phyloP scores from a whole-genome alignment of 2,888 invertebrate species.

The Lasius platythorax region DNA sequence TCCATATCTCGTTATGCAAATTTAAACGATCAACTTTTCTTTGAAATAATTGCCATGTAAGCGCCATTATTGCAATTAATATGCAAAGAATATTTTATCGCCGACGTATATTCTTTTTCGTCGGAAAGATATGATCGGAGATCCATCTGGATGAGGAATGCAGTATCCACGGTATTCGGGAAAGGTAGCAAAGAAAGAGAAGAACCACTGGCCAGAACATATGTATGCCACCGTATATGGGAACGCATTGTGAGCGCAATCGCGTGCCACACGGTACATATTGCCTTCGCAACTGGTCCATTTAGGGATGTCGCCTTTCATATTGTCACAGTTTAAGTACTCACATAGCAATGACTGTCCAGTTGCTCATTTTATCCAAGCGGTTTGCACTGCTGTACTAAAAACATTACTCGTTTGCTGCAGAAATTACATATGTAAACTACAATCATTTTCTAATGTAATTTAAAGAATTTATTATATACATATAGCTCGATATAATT shows the following conservation, averaged over 20 bases:
- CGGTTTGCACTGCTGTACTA: neutral
- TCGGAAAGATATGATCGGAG: constrained; percentile 74
- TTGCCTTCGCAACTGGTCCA: constrained; percentile 76
- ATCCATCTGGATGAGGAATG: constrained; percentile 78
- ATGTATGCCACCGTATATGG: constrained; percentile 81
- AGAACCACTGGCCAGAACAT: constrained; percentile 81
- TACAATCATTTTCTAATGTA: neutral
- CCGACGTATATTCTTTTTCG: constrained; percentile 64
- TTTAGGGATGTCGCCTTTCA: constrained; percentile 75
- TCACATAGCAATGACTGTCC: constrained; percentile 55
- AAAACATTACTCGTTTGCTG: neutral
- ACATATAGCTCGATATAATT: neutral
- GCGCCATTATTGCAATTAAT: neutral
- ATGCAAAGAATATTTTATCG: constrained; percentile 68
- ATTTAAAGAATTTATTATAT: neutral
- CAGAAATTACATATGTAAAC: too few species aligned
- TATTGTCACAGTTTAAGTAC: constrained; percentile 67
- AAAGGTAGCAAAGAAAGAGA: constrained; percentile 75
- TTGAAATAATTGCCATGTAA: constrained; percentile 11
- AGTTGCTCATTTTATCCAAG: constrained; percentile 19
- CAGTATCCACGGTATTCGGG: constrained; percentile 74
- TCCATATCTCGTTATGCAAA: constrained; percentile 46
- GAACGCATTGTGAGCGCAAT: constrained; percentile 78
- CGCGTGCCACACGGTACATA: constrained; percentile 75
- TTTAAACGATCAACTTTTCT: neutral